Conservation (phyloP, 2,888 invertebrate species). For the Mythimna pallens region DNA sequence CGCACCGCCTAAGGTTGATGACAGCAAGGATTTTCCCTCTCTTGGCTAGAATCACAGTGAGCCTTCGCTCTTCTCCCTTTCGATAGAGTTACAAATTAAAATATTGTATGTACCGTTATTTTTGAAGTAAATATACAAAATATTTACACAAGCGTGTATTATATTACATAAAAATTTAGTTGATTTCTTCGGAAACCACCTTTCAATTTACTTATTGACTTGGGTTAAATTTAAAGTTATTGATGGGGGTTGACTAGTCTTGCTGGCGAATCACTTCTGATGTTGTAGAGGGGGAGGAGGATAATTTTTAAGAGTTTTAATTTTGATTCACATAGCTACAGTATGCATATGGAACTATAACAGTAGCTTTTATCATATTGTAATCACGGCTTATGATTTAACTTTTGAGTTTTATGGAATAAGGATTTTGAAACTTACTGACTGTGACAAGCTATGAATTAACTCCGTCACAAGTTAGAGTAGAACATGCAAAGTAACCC, state of each 20-base stretch:
- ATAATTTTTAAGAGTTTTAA: constrained; percentile 81
- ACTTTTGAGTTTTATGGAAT: constrained; percentile 82
- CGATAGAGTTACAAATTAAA: constrained; percentile 89
- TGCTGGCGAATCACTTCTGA: constrained; percentile 74
- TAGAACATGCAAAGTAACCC: constrained; percentile 88
- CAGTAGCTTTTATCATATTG: constrained; percentile 88
- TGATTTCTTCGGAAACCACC: constrained; percentile 66
- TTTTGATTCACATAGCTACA: constrained; percentile 85
- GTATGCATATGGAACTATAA: constrained; percentile 83
- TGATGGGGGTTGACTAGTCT: constrained; percentile 61
- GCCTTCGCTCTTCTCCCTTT: constrained; percentile 86
- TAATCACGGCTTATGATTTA: constrained; percentile 88
- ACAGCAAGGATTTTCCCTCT: constrained; percentile 98
- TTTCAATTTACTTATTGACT: constrained; percentile 60
- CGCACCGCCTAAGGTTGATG: constrained; percentile 96
- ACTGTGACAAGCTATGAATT: constrained; percentile 88
- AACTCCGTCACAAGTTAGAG: constrained; percentile 89
- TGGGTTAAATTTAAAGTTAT: constrained; percentile 56
- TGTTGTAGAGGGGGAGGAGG: constrained; percentile 86
- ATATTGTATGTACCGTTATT: constrained; percentile 91
- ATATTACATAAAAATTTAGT: constrained; percentile 84
- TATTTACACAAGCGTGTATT: constrained; percentile 90
- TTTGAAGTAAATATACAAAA: constrained; percentile 91
- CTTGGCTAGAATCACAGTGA: constrained; percentile 93
- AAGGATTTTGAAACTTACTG: constrained; percentile 82